A percentile compares a stretch with the other conserved stretches of the same genome.
These are phyloP conservation scores for Hesperophylax magnus DNA, from an alignment of 1,140 invertebrate species.

Conservation along the genomic window DNA sequence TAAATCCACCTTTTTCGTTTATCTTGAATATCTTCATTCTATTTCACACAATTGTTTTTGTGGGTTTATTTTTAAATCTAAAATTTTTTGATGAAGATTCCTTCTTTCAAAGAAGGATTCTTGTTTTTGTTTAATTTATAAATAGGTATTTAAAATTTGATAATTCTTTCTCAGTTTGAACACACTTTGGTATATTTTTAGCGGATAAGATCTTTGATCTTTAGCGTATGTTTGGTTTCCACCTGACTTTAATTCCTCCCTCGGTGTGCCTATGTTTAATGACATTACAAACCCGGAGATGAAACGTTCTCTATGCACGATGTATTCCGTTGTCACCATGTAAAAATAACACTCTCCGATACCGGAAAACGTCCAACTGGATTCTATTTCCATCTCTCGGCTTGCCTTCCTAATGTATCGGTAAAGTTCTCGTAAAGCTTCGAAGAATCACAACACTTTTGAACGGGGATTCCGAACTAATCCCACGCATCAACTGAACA, in stretches of 20 bases:
- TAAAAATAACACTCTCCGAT: slow-evolving; percentile 50
- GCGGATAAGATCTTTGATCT: no score
- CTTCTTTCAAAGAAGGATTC: no score
- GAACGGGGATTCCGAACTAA: not conserved
- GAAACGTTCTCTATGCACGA: slow-evolving; percentile 5
- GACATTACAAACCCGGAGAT: slow-evolving; percentile 14
- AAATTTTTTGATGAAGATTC: no score
- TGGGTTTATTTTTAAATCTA: no score
- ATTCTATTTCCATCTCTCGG: slow-evolving; percentile 39
- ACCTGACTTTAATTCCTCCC: slow-evolving; percentile 9
- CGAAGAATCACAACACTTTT: not conserved
- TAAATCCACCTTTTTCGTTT: not conserved
- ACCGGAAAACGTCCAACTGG: slow-evolving; percentile 43
- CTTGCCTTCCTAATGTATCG: slow-evolving; percentile 18
- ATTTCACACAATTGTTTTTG: no score
- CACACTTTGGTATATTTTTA: no score
- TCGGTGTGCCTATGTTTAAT: slow-evolving; percentile 17
- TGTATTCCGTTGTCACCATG: slow-evolving; percentile 43
- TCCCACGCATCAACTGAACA: not conserved
- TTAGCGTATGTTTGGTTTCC: not conserved
- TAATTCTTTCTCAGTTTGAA: no score
- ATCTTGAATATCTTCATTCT: not conserved
- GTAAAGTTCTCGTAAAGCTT: slow-evolving; percentile 33
- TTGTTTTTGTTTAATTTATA: no score
- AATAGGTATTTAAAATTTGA: no score